Conservation (phyloP, 2,797 vertebrate species). For the Brachyrhaphis roseni region DNA sequence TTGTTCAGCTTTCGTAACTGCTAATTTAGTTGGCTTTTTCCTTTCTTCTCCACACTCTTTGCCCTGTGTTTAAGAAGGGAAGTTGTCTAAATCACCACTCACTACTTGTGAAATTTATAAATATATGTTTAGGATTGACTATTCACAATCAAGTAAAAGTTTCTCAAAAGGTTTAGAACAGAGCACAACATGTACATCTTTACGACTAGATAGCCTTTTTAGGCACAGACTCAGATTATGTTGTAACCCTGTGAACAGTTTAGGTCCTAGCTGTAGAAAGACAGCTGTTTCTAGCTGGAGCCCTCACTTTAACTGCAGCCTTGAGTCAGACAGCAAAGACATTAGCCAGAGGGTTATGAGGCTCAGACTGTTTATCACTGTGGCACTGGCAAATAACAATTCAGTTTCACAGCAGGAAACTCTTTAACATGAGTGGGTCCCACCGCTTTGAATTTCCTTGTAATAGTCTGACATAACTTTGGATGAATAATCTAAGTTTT, state of each 20-base stretch:
- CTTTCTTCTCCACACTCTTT: slow-evolving; percentile 49
- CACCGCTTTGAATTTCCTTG: background rate
- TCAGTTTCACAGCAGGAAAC: slow-evolving; percentile 14
- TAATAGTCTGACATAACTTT: background rate
- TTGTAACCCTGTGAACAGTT: slow-evolving; percentile 21
- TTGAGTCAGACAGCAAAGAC: slow-evolving; percentile 23
- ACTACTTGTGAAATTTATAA: slow-evolving; percentile 71
- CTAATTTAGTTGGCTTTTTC: slow-evolving; percentile 69
- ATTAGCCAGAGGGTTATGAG: slow-evolving; percentile 11
- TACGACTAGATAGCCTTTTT: slow-evolving; percentile 9
- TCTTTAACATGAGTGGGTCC: background rate
- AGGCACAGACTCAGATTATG: slow-evolving; percentile 7
- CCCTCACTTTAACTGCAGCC: slow-evolving; percentile 21
- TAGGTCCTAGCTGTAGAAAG: slow-evolving; percentile 28
- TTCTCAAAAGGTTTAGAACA: slow-evolving; percentile 40
- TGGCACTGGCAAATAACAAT: slow-evolving; percentile 9
- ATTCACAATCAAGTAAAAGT: slow-evolving; percentile 78
- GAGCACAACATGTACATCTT: background rate
- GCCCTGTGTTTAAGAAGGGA: slow-evolving; percentile 71
- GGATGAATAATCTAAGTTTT: background rate
- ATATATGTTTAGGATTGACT: slow-evolving; percentile 58
- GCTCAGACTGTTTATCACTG: slow-evolving; percentile 7
- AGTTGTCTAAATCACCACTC: slow-evolving; percentile 68
- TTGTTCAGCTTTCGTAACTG: slow-evolving; percentile 70
- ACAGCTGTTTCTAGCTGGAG: slow-evolving; percentile 12